These are phyloP conservation scores for Leucoraja erinaceus DNA, from an alignment of 2,113 vertebrate genomes.

Conservation along the genomic window DNA sequence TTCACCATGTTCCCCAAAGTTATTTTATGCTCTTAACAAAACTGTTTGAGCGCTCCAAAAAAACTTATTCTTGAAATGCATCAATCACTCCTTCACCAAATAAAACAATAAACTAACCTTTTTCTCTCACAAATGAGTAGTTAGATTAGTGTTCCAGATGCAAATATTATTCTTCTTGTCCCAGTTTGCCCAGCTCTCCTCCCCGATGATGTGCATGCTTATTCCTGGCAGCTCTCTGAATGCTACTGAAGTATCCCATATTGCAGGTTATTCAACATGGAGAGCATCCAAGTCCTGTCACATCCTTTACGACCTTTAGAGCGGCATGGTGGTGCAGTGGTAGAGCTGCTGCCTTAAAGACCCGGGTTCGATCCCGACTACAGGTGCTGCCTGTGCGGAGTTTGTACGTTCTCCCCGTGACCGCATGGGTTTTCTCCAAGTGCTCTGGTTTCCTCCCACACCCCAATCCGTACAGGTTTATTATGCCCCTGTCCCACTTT, in stretches of 20 bases:
- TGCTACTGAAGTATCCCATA: not conserved
- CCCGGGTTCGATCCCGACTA: too few species aligned
- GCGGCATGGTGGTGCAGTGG: too few species aligned
- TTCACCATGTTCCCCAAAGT: not conserved
- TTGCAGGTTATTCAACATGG: not conserved
- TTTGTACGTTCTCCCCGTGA: too few species aligned
- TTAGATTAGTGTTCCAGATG: not conserved
- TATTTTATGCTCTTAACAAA: not conserved
- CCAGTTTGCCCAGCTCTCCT: not conserved
- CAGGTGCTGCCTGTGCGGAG: too few species aligned
- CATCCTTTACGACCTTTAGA: not conserved
- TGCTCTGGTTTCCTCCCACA: too few species aligned
- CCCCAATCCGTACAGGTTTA: too few species aligned
- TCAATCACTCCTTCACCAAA: not conserved
- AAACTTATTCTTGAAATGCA: not conserved
- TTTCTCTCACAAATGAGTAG: not conserved
- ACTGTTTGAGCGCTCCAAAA: not conserved
- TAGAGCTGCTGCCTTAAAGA: too few species aligned
- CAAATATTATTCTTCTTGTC: not conserved
- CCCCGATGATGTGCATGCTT: not conserved
- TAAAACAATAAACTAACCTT: not conserved
- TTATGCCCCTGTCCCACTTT: too few species aligned
- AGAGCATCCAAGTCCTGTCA: not conserved
- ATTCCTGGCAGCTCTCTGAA: not conserved
- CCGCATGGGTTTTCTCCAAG: too few species aligned